Evolutionary conservation across 2,888 invertebrate genomes (phyloP).

Genomic region (Ichneumon xanthorius): DNA sequence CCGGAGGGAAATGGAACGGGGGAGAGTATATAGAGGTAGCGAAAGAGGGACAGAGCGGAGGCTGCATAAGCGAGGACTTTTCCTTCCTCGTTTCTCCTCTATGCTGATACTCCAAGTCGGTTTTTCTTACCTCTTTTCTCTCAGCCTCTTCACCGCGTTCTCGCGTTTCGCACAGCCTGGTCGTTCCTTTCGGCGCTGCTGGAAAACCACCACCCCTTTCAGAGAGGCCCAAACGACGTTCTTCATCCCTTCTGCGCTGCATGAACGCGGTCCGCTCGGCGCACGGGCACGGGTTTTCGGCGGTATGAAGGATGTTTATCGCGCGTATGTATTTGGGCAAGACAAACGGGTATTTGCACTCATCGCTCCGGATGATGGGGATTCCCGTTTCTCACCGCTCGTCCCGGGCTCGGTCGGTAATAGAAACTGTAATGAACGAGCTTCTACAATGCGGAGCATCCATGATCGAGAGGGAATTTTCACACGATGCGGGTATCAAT

Average conservation of each 20-base stretch:
- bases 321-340: not conserved
- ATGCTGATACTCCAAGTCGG: conserved; percentile 60
- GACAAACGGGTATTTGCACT: not conserved
- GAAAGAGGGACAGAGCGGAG: conserved; percentile 42
- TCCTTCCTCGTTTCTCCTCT: conserved; percentile 52
- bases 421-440: no score
- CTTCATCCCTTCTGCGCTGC: conserved; percentile 34
- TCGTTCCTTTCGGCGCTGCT: conserved; percentile 50
- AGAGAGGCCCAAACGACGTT: conserved; percentile 36
- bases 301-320: not conserved
- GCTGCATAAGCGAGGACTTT: conserved; percentile 61
- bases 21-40: conserved; percentile 14
- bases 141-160: conserved; percentile 31
- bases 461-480: no score
- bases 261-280: conserved; percentile 1
- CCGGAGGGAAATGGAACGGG: conserved; percentile 40
- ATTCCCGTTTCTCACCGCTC: not conserved
- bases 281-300: not conserved
- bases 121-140: conserved; percentile 43
- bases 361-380: not conserved
- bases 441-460: no score
- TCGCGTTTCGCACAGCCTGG: conserved; percentile 37
- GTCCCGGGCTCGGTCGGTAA: no score
- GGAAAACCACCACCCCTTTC: conserved; percentile 23
- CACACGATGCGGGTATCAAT: no score